Base-by-base conservation (phyloP, 2,113 vertebrate species). In the Hymenochirus boettgeri region DNA sequence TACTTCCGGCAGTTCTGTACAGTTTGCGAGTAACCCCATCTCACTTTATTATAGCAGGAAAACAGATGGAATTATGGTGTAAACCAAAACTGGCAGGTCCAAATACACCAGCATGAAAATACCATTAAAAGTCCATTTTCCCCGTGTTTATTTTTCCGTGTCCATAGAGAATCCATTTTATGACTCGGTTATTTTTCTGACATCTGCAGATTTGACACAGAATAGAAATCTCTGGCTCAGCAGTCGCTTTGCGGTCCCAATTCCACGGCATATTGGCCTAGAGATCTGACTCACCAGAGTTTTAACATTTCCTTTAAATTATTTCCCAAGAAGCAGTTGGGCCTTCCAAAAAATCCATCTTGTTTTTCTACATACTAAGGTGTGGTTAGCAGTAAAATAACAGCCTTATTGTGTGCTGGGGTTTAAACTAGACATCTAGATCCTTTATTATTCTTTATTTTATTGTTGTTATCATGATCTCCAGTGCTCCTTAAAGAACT, bases 141-240 rank as follows among this genome's bases (percentile, higher is more conserved):
- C 39, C 21, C 6, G 27, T 18, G 19, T 27, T 13, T 64, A 21
- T 18, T 6, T n/a, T 54, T 39, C 15, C 26, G 21, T 53, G 35
- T 65, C 62, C 62, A 56, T 24, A 39, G 52, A 56, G 39, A 65
- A 42, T 47, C 39, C 27, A 19, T 57, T 50, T 15, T 19, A 26
- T 66, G 63, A 66, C 45, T 66, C 63, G 58, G 63, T 51, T 22
- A 19, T 58, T 57, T 35, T 66, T 58, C 63, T 35, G 55, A 37
- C 63, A 66, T 66, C 55, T 66, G 63, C 63, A 51, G 29, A 66
- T 66, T 66, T 25, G 21, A 50, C 51, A 7, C 29, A 33, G 63
- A 48, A 17, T n/a, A 55, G 5, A 24, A 53, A 46, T 39, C 46
- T 29, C 31, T 4, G 53, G 39, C 42, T 48, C 33, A 53, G 37